These are phyloP conservation scores for Acipenser ruthenus DNA, from an alignment of 2,797 vertebrate species.

Conservation along the genomic window DNA sequence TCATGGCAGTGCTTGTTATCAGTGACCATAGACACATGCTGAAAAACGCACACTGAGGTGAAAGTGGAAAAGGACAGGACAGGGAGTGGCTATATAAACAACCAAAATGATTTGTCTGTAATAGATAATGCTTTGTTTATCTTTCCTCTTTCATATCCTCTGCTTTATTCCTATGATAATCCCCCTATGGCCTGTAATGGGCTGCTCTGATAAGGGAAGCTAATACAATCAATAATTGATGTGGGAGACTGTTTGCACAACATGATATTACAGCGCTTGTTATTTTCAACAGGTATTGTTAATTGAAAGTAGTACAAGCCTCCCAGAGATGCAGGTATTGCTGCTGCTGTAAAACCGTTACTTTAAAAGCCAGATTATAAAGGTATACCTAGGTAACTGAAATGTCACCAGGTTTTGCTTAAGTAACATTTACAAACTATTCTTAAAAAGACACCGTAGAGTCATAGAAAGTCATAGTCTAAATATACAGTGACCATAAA, in stretches of 20 bases:
- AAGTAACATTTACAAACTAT: too few species aligned
- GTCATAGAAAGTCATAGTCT: too few species aligned
- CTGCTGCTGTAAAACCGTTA: too few species aligned
- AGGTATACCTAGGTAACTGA: too few species aligned
- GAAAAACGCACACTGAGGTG: slow-evolving; percentile 5
- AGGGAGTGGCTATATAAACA: neutral
- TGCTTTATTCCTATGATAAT: neutral
- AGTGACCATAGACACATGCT: neutral
- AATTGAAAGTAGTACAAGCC: too few species aligned
- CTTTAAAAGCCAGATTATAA: too few species aligned
- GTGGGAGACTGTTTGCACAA: neutral
- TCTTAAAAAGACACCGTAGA: too few species aligned
- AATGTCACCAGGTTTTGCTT: too few species aligned
- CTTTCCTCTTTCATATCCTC: neutral
- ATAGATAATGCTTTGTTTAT: slow-evolving; percentile 20
- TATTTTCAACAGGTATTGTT: too few species aligned
- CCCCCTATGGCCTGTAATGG: neutral
- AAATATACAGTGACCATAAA: too few species aligned
- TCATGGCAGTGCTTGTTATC: neutral
- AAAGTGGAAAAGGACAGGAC: neutral
- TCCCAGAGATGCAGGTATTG: too few species aligned
- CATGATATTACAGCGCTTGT: too few species aligned
- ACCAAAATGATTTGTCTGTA: neutral
- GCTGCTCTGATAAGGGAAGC: neutral
- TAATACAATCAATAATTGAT: neutral